phyloP scores from a whole-genome alignment of 64 coral and sea anemone genomes.

The Dendrophyllia cribrosa region DNA sequence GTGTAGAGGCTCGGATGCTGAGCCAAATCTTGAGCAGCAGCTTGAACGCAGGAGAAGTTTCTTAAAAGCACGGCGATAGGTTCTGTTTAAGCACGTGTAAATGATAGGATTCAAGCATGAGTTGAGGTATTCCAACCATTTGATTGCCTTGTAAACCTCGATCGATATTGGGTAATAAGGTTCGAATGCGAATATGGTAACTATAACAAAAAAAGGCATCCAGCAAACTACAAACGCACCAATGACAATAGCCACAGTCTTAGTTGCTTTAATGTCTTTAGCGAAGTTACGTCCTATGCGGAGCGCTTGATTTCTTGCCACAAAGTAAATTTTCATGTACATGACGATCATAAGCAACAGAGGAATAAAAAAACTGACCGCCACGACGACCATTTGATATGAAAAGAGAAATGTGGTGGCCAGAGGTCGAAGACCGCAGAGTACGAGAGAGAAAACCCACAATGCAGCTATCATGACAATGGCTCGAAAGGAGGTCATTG shows the following conservation, averaged over 20 bases:
- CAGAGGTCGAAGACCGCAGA: conserved; percentile 15
- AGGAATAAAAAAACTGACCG: conserved; percentile 67
- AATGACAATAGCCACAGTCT: conserved; percentile 92
- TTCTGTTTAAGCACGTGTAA: conserved; percentile 83
- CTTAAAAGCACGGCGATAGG: conserved; percentile 81
- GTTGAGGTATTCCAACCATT: conserved; percentile 91
- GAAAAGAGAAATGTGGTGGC: not conserved
- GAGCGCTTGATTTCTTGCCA: conserved; percentile 79
- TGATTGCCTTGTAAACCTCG: conserved; percentile 63
- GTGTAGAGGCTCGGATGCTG: not conserved
- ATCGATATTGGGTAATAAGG: not conserved
- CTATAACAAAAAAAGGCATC: conserved; percentile 79
- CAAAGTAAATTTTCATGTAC: conserved; percentile 87
- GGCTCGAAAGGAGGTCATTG: conserved; percentile 57
- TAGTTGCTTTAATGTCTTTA: conserved; percentile 88
- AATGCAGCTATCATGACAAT: conserved; percentile 68
- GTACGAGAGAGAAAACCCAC: conserved; percentile 81
- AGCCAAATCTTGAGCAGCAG: conserved; percentile 29
- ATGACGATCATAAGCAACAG: conserved; percentile 80
- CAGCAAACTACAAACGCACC: conserved; percentile 89
- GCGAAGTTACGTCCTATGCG: conserved; percentile 84
- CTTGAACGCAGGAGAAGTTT: conserved; percentile 27
- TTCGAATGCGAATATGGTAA: conserved; percentile 58
- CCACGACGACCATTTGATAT: conserved; percentile 66
- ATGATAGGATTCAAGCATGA: conserved; percentile 92